Conservation (phyloP, 2,888 invertebrate species). For the Heliconius ethilla region DNA sequence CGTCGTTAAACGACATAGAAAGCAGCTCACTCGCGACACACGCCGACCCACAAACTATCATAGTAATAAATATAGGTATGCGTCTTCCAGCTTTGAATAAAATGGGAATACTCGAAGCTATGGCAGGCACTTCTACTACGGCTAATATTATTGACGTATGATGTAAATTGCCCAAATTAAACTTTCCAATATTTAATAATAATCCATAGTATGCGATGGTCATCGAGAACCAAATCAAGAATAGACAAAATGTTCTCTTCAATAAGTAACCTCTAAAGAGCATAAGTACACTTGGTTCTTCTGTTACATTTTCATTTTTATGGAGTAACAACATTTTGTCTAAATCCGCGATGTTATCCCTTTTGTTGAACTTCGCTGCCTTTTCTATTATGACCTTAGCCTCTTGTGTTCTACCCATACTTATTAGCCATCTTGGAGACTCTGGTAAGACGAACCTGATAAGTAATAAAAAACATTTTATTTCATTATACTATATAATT, state of each 20-base stretch:
- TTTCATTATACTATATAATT: not conserved
- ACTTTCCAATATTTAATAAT: conserved; percentile 86
- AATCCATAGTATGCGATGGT: conserved; percentile 90
- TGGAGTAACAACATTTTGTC: conserved; percentile 85
- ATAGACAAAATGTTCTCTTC: conserved; percentile 86
- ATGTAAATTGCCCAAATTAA: conserved; percentile 89
- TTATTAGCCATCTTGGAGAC: conserved; percentile 89
- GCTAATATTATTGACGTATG: conserved; percentile 88
- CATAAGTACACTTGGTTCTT: conserved; percentile 82
- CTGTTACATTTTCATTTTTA: conserved; percentile 67
- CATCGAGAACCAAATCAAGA: conserved; percentile 89
- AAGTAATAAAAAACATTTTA: conserved; percentile 43
- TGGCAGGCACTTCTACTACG: conserved; percentile 89
- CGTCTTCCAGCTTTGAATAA: conserved; percentile 88
- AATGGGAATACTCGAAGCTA: conserved; percentile 88
- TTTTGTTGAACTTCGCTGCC: conserved; percentile 85
- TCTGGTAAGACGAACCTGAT: conserved; percentile 89
- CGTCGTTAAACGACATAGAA: conserved; percentile 77
- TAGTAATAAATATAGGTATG: conserved; percentile 86
- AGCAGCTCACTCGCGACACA: conserved; percentile 84
- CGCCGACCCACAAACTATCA: conserved; percentile 86
- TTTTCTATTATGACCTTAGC: conserved; percentile 84
- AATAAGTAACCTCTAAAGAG: conserved; percentile 85
- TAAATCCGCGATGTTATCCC: conserved; percentile 84
- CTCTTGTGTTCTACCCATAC: conserved; percentile 87